Percentiles rank a stretch among this genome's conserved stretches.
Evolutionary conservation across 1,140 invertebrate species (phyloP).

Genomic region (Lycorma delicatula): DNA sequence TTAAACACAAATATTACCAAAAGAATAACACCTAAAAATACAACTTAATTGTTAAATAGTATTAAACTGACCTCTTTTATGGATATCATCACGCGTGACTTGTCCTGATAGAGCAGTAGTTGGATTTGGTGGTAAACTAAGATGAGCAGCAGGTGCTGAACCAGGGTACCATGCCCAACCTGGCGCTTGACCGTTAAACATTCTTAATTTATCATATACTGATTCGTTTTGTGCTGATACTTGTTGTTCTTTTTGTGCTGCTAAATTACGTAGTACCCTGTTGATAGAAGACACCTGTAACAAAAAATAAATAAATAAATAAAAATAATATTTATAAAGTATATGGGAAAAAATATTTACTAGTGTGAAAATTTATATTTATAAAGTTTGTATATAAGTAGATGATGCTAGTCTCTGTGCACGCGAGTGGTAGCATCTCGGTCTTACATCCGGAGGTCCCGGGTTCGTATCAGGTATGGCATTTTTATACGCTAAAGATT

Average conservation of each 20-base stretch:
- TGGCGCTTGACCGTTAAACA: conserved; percentile 64
- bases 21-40: too few species aligned
- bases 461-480: too few species aligned
- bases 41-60: too few species aligned
- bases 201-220: conserved; percentile 76
- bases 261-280: conserved; percentile 89
- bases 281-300: conserved; percentile 95
- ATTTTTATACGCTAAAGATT: too few species aligned
- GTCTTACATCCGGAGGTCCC: too few species aligned
- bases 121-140: conserved; percentile 20
- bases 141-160: conserved; percentile 18
- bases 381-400: too few species aligned
- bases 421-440: too few species aligned
- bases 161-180: conserved; percentile 18
- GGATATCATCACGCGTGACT: conserved; percentile 16
- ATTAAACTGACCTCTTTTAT: conserved; percentile 15
- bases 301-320: not conserved
- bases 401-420: too few species aligned
- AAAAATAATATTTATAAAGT: not conserved
- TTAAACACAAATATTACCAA: too few species aligned
- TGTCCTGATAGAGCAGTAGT: not conserved
- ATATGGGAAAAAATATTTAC: not conserved
- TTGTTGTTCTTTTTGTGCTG: conserved; percentile 75
- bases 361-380: too few species aligned
- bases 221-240: conserved; percentile 47